A percentile compares a stretch with the other conserved stretches of the same genome.
These are phyloP conservation scores for Muntiacus muntjak DNA, from an alignment of 2,113 vertebrate species.

Conservation along the genomic window DNA sequence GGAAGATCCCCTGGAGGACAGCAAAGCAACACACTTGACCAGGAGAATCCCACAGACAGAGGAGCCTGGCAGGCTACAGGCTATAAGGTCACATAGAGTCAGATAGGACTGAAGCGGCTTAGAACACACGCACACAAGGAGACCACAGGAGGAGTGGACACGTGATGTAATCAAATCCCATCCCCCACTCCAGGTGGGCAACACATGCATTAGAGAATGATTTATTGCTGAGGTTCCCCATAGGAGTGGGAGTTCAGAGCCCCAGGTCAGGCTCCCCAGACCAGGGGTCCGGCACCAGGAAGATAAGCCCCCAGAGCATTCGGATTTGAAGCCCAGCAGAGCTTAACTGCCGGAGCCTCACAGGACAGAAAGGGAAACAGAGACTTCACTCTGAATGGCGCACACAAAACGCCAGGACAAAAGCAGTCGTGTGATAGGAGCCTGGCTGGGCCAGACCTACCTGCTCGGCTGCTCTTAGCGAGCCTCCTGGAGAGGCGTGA, in stretches of 20 bases:
- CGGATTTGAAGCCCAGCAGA: background rate
- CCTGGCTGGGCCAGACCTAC: background rate
- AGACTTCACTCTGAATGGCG: background rate
- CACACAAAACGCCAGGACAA: background rate
- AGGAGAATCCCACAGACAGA: background rate
- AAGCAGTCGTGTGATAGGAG: background rate
- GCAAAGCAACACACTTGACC: background rate
- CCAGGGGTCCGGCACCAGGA: background rate
- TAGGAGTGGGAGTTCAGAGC: background rate
- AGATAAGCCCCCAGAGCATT: background rate
- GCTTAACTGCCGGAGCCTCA: background rate
- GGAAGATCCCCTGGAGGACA: background rate
- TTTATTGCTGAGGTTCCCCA: background rate
- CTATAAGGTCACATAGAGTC: background rate
- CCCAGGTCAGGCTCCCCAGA: background rate
- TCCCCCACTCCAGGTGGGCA: too few relatives aligned
- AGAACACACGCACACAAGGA: background rate
- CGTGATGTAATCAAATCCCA: background rate
- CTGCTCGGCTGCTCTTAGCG: background rate
- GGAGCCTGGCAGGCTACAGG: background rate
- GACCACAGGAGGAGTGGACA: background rate
- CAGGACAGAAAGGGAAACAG: background rate
- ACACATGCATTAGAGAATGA: background rate
- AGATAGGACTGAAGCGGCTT: background rate
- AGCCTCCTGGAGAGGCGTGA: background rate